Conservation (phyloP, 2,113 vertebrate genomes). For the Sorex araneus region DNA sequence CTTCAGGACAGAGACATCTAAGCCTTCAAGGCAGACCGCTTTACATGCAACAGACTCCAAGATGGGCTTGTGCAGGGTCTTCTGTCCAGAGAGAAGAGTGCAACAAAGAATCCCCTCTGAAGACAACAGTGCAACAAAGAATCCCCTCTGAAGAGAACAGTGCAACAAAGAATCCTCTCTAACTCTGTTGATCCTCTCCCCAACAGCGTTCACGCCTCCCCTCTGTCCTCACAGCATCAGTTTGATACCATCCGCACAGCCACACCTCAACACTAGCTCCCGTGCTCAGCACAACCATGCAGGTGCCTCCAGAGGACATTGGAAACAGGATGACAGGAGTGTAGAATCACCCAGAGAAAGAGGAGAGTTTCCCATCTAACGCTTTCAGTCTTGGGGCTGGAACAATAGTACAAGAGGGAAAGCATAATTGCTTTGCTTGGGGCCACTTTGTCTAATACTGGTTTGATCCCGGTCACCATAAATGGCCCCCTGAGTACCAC, state of each 20-base stretch:
- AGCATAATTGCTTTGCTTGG: too few relatives aligned
- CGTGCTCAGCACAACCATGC: too few relatives aligned
- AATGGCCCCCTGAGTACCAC: too few relatives aligned
- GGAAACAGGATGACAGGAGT: too few relatives aligned
- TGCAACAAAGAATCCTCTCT: neutral
- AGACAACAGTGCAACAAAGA: neutral
- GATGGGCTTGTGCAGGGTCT: neutral
- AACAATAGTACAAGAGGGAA: too few relatives aligned
- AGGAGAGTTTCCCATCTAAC: neutral
- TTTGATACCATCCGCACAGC: too few relatives aligned
- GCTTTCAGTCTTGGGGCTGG: conserved; percentile 65
- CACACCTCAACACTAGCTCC: neutral
- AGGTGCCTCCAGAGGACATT: too few relatives aligned
- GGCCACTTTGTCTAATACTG: too few relatives aligned
- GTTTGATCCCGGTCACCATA: too few relatives aligned
- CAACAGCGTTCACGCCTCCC: too few relatives aligned
- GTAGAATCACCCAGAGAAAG: too few relatives aligned
- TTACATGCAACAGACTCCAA: neutral
- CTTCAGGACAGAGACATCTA: neutral
- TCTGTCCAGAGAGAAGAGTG: neutral
- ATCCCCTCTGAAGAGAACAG: neutral
- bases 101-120: neutral
- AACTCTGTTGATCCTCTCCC: neutral
- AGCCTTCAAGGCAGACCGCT: neutral
- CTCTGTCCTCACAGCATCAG: too few relatives aligned